phyloP scores from a whole-genome alignment of 2,797 vertebrate genomes.

The Gymnopithys bicolor region DNA sequence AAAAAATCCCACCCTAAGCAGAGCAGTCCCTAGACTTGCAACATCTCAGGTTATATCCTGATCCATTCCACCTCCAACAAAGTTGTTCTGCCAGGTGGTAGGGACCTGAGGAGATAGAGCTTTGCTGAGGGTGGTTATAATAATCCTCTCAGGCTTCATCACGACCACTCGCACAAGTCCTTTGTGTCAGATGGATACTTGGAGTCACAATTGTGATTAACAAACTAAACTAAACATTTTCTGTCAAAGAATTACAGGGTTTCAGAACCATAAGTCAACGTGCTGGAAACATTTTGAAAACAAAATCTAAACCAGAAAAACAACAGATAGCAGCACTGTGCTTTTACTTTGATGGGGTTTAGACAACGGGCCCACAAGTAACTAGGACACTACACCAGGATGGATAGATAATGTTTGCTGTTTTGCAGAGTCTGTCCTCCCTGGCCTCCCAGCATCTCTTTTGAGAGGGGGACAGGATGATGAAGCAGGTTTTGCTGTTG shows the following conservation, averaged over 20 bases:
- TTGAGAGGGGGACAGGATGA: background rate
- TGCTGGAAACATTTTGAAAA: background rate
- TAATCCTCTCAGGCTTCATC: background rate
- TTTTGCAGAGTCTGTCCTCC: background rate
- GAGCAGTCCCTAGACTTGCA: background rate
- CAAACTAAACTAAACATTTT: background rate
- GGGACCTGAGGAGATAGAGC: background rate
- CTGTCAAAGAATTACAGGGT: background rate
- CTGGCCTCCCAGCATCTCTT: background rate
- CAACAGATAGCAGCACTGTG: background rate
- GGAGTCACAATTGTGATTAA: background rate
- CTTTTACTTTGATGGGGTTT: background rate
- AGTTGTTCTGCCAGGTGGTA: background rate
- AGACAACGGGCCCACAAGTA: background rate
- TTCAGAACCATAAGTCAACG: background rate
- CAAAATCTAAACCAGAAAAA: background rate
- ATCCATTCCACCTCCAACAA: background rate
- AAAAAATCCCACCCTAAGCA: background rate
- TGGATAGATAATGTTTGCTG: background rate
- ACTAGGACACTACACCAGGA: background rate
- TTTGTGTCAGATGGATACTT: background rate
- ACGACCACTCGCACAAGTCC: background rate
- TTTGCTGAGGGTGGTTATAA: background rate
- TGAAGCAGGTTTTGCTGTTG: background rate
- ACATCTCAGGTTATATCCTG: background rate